These are phyloP conservation scores for Diceros bicornis DNA, from an alignment of 2,797 vertebrate genomes.

Conservation along the genomic window DNA sequence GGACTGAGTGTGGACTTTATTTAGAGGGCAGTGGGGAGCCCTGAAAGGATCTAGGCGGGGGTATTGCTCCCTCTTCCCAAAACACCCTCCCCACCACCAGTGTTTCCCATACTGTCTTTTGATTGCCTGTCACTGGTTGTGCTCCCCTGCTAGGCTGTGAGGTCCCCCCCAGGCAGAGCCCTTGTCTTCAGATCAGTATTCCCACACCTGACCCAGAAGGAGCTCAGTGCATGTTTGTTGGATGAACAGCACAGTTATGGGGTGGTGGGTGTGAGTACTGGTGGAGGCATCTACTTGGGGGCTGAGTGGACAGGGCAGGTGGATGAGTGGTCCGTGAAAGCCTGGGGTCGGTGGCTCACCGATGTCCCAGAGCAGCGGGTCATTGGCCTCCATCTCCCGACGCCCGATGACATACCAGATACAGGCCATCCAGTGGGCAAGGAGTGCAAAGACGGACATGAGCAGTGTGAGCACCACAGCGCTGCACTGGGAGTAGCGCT, in stretches of 20 bases:
- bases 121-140: neutral
- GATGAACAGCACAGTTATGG: neutral
- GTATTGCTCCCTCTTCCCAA: neutral
- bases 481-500: constrained; percentile 98
- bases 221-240: neutral
- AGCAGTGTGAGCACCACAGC: constrained; percentile 97
- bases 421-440: constrained; percentile 99
- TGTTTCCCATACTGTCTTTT: neutral
- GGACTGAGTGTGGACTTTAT: neutral
- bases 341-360: constrained; percentile 90
- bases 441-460: constrained; percentile 97
- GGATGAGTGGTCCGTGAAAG: neutral
- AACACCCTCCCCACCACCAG: neutral
- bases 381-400: constrained; percentile 94
- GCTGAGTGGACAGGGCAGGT: neutral
- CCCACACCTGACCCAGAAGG: neutral
- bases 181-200: neutral
- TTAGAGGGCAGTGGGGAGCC: neutral
- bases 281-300: neutral
- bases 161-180: neutral
- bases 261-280: neutral
- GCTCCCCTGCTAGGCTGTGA: neutral
- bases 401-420: constrained; percentile 98
- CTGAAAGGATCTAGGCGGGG: neutral
- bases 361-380: constrained; percentile 96